These are phyloP conservation scores for Monopterus albus DNA, from an alignment of 2,113 vertebrate genomes.

Conservation along the genomic window DNA sequence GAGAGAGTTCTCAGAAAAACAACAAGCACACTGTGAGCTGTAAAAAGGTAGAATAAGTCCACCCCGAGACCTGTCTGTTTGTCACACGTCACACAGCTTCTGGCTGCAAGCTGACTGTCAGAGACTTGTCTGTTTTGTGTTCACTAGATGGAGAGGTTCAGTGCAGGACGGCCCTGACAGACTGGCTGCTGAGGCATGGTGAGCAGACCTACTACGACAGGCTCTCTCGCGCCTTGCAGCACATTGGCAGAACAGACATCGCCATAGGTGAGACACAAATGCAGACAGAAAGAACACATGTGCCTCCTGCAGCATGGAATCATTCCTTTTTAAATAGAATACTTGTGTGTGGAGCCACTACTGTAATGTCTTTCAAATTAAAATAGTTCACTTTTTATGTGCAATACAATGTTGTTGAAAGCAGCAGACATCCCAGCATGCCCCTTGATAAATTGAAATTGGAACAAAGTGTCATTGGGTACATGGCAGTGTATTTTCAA, in stretches of 20 bases:
- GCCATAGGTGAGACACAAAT: constrained; percentile 73
- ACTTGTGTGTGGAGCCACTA: constrained; percentile 1
- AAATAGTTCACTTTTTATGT: constrained; percentile 37
- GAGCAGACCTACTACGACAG: constrained; percentile 78
- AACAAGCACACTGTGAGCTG: not conserved
- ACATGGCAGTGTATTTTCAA: constrained; percentile 33
- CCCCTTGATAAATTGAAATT: constrained; percentile 61
- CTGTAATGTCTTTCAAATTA: constrained; percentile 34
- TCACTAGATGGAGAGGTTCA: constrained; percentile 56
- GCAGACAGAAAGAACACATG: not conserved
- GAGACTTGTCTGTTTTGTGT: constrained; percentile 50
- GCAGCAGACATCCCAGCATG: constrained; percentile 48
- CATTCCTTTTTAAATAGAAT: not conserved
- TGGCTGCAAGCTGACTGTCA: constrained; percentile 30
- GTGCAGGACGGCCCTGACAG: constrained; percentile 71
- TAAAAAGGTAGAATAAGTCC: constrained; percentile 3
- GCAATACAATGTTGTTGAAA: constrained; percentile 26
- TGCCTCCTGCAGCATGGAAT: not conserved
- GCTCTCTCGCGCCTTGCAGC: constrained; percentile 75
- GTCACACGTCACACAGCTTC: constrained; percentile 23
- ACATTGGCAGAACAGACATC: constrained; percentile 79
- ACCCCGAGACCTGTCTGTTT: constrained; percentile 25
- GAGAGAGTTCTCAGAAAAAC: not conserved
- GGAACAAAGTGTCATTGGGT: constrained; percentile 62
- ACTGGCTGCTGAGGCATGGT: constrained; percentile 73